These are phyloP conservation scores for Heliconius ethilla DNA, from an alignment of 2,888 invertebrate species.

Conservation along the genomic window DNA sequence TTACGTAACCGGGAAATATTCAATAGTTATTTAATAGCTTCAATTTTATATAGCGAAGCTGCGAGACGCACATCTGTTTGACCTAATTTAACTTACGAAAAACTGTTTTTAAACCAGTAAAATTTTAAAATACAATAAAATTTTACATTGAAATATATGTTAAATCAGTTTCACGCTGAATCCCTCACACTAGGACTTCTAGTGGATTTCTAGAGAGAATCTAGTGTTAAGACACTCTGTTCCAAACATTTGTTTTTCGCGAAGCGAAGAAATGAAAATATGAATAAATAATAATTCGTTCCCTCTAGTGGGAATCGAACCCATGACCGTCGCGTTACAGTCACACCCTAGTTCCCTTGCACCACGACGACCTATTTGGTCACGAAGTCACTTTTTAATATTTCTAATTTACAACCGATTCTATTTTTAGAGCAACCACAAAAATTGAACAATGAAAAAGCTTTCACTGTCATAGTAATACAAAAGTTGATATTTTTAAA, in stretches of 20 bases:
- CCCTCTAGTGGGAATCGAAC: no score
- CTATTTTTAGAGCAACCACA: background rate
- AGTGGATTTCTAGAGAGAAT: no score
- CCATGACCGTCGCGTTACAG: no score
- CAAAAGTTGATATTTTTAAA: constrained; percentile 2
- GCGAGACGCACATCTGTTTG: background rate
- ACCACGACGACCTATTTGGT: no score
- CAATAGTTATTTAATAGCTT: background rate
- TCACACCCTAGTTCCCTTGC: no score
- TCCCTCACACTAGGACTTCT: no score
- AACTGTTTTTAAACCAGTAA: background rate
- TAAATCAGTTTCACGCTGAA: no score
- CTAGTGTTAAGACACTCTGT: no score
- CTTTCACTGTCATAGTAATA: constrained; percentile 3
- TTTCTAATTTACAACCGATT: background rate
- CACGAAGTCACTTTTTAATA: background rate
- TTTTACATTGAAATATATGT: no score
- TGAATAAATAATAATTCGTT: no score
- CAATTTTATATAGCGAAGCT: background rate
- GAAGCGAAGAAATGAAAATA: no score
- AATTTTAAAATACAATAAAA: background rate
- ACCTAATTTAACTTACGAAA: background rate
- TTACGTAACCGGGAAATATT: background rate
- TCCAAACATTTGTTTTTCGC: no score
- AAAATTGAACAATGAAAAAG: constrained; percentile 1